Percentiles rank a stretch among this genome's conserved stretches.
phyloP scores from a whole-genome alignment of 2,797 vertebrate genomes.

The Menidia menidia region DNA sequence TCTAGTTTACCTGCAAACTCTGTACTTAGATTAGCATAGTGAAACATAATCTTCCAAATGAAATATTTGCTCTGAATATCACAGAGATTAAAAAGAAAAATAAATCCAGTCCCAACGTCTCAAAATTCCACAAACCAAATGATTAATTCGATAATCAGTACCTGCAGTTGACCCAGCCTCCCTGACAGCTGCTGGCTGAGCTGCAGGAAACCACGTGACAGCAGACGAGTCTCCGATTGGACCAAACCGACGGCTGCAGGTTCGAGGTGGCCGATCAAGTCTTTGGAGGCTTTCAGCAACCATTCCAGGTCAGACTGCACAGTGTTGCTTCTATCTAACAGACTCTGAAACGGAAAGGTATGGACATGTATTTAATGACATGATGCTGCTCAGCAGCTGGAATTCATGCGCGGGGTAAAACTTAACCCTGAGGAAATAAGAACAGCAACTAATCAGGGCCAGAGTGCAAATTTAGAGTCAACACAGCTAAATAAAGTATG shows the following conservation, averaged over 20 bases:
- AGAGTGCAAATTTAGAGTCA: too few relatives aligned
- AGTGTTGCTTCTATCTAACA: constrained; percentile 40
- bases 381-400: not conserved
- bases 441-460: not conserved
- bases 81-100: not conserved
- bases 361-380: not conserved
- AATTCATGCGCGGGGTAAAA: not conserved
- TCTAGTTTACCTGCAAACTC: not conserved
- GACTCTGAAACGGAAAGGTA: constrained; percentile 51
- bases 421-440: not conserved
- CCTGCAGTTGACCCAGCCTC: constrained; percentile 71
- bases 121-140: not conserved
- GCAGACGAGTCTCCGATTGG: constrained; percentile 74
- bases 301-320: constrained; percentile 67
- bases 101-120: not conserved
- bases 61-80: not conserved
- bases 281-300: constrained; percentile 71
- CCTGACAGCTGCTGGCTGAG: constrained; percentile 46
- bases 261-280: constrained; percentile 61
- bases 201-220: constrained; percentile 68
- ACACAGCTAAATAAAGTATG: too few relatives aligned
- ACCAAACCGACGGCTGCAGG: constrained; percentile 60
- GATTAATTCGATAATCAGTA: constrained; percentile 34
- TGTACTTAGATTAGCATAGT: too few relatives aligned
- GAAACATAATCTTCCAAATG: not conserved